Percentiles rank a stretch among this genome's conserved stretches.
Conservation (phyloP, 2,888 invertebrate genomes). For the Limenitis camilla region DNA sequence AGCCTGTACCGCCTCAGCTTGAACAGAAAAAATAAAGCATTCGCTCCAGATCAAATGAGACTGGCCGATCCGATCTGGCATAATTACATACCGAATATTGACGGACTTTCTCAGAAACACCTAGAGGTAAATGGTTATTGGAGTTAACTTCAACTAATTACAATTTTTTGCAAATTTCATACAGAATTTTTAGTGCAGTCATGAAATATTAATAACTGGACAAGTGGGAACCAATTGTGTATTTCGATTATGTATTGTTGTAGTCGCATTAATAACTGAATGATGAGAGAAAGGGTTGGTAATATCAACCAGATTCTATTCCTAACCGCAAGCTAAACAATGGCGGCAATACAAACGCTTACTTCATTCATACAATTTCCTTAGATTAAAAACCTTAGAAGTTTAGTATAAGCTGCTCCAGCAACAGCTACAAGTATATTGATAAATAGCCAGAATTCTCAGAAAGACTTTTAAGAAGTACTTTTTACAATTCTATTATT, state of each 20-base stretch:
- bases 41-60: slow-evolving; percentile 67
- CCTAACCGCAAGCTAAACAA: slow-evolving; percentile 12
- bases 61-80: slow-evolving; percentile 23
- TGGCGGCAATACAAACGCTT: slow-evolving; percentile 7
- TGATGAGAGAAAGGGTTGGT: neutral
- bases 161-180: neutral
- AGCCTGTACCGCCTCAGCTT: slow-evolving; percentile 31
- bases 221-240: too few relatives aligned
- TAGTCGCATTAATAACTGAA: too few relatives aligned
- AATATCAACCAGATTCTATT: slow-evolving; percentile 12
- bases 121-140: slow-evolving; percentile 7
- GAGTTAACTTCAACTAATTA: slow-evolving; percentile 2
- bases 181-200: neutral
- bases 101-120: slow-evolving; percentile 18
- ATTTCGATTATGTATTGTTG: too few relatives aligned
- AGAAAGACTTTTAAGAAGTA: too few relatives aligned
- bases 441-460: too few relatives aligned
- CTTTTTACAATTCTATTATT: too few relatives aligned
- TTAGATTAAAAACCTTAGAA: slow-evolving; percentile 1
- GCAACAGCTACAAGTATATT: neutral
- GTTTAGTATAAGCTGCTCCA: too few relatives aligned
- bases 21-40: slow-evolving; percentile 34
- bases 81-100: slow-evolving; percentile 19
- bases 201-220: neutral
- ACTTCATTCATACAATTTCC: slow-evolving; percentile 6